phyloP scores from a whole-genome alignment of 1,140 invertebrate genomes.

The Gryon sp. region DNA sequence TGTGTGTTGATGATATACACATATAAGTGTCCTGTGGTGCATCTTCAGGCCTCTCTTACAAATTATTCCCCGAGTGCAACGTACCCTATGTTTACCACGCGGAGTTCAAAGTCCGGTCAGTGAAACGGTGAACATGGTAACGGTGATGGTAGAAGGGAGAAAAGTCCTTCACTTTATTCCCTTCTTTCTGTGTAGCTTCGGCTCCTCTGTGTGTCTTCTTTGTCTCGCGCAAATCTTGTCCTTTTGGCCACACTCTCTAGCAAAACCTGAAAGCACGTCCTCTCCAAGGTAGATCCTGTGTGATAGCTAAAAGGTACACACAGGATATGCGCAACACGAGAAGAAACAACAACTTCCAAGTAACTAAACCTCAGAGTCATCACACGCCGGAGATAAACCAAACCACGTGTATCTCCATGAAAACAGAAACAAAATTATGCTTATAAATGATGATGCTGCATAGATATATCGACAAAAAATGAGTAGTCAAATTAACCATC shows the following conservation, averaged over 20 bases:
- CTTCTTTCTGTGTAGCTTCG: conserved; percentile 21
- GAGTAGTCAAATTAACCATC: too few relatives aligned
- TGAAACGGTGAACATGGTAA: conserved; percentile 65
- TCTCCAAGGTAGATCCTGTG: conserved; percentile 64
- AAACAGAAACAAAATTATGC: too few relatives aligned
- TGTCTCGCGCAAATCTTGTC: conserved; percentile 15
- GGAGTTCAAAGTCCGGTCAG: conserved; percentile 67
- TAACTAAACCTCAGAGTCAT: too few relatives aligned
- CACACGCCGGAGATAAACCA: too few relatives aligned
- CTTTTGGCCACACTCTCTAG: conserved; percentile 12
- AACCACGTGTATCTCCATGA: too few relatives aligned
- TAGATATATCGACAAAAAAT: too few relatives aligned
- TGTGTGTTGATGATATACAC: too few relatives aligned
- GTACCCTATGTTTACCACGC: conserved; percentile 66
- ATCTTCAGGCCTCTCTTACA: conserved; percentile 61
- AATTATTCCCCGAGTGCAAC: conserved; percentile 62
- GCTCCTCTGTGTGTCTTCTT: not conserved
- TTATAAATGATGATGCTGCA: too few relatives aligned
- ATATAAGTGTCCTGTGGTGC: conserved; percentile 37
- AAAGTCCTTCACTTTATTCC: conserved; percentile 38
- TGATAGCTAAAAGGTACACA: conserved; percentile 58
- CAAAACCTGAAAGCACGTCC: conserved; percentile 42
- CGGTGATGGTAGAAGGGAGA: conserved; percentile 65
- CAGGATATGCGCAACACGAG: conserved; percentile 52
- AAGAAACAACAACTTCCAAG: conserved; percentile 27